Conservation (phyloP, 2,113 vertebrate species). For the Neodontobutis hainanensis region DNA sequence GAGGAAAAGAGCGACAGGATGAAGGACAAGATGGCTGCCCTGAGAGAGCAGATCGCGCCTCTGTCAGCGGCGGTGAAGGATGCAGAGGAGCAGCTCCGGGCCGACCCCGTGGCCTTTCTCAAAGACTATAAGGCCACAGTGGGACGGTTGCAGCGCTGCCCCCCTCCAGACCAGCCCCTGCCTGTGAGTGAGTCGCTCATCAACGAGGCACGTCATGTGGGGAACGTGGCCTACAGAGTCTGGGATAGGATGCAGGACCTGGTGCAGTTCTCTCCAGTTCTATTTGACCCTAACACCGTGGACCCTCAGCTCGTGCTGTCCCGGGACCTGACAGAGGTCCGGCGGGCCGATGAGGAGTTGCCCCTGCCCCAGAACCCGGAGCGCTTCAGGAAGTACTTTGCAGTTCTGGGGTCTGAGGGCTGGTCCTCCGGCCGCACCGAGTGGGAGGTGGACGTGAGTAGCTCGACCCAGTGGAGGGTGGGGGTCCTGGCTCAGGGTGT, state of each 20-base stretch:
- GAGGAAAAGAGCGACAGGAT: not conserved
- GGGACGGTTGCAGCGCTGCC: not conserved
- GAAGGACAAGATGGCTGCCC: not conserved
- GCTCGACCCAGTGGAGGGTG: too few relatives aligned
- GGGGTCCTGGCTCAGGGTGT: too few relatives aligned
- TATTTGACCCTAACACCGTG: not conserved
- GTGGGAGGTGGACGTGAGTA: not conserved
- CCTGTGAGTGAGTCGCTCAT: not conserved
- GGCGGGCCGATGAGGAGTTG: not conserved
- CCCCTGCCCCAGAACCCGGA: not conserved
- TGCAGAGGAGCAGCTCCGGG: not conserved
- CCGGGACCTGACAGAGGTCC: not conserved
- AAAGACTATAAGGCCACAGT: not conserved
- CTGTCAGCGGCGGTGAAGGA: not conserved
- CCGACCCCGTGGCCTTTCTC: not conserved
- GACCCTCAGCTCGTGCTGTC: not conserved
- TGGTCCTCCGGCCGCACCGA: not conserved
- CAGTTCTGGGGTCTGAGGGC: not conserved
- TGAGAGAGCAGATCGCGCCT: not conserved
- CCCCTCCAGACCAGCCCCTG: not conserved
- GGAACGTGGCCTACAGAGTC: conserved; percentile 3
- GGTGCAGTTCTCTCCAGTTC: not conserved
- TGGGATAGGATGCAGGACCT: not conserved
- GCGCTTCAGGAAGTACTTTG: not conserved
- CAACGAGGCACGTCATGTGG: conserved; percentile 3